Evolutionary conservation across 2,113 vertebrate species (phyloP).

Genomic region (Micromys minutus): DNA sequence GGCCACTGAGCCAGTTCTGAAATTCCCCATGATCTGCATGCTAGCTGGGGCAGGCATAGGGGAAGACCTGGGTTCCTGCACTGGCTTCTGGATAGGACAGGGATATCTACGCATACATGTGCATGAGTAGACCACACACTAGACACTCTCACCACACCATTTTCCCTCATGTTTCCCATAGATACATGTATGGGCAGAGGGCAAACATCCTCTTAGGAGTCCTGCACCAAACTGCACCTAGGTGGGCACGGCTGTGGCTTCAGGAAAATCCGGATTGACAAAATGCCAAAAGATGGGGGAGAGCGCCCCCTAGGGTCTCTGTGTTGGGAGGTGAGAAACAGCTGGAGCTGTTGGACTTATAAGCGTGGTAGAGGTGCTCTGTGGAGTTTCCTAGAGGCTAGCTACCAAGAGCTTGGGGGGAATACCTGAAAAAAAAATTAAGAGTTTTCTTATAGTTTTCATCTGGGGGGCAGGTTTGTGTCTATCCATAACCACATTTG

Average conservation of each 20-base stretch:
- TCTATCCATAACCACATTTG: background rate
- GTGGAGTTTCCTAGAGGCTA: background rate
- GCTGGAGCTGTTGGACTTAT: background rate
- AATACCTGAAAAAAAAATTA: background rate
- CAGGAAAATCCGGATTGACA: background rate
- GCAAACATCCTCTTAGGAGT: background rate
- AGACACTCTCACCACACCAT: background rate
- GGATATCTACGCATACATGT: background rate
- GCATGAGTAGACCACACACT: background rate
- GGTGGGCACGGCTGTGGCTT: background rate
- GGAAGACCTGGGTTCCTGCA: background rate
- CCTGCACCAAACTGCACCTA: background rate
- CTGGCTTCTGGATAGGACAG: background rate
- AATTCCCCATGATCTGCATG: background rate
- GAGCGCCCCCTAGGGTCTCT: background rate
- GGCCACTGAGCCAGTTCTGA: background rate
- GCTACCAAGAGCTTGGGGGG: background rate
- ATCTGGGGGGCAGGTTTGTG: too few relatives aligned
- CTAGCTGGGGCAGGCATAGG: background rate
- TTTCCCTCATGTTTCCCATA: background rate
- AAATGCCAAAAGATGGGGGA: background rate
- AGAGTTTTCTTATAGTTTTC: background rate
- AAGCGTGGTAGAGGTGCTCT: background rate
- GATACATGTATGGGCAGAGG: background rate
- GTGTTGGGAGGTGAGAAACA: background rate